Conservation (phyloP, 2,888 invertebrate species). For the Nymphalis urticae region DNA sequence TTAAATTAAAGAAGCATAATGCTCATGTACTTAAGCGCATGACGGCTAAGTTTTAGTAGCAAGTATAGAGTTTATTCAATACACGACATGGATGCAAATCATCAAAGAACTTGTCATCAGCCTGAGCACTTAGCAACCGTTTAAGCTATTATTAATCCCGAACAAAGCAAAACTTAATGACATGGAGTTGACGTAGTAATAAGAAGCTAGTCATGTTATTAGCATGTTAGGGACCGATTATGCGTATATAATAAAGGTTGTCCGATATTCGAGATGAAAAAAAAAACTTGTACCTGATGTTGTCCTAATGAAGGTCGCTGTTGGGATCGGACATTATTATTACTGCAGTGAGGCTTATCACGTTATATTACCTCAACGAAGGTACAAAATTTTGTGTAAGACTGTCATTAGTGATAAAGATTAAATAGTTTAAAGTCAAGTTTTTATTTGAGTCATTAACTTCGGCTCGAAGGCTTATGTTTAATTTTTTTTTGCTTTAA, state of each 20-base stretch:
- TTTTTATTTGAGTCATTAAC: conserved; percentile 28
- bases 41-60: too few relatives aligned
- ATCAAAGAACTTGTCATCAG: conserved; percentile 13
- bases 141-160: conserved; percentile 34
- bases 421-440: conserved; percentile 31
- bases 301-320: conserved; percentile 66
- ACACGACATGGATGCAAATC: background rate
- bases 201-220: conserved; percentile 56
- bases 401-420: conserved; percentile 27
- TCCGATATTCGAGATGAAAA: conserved; percentile 55
- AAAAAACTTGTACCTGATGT: conserved; percentile 69
- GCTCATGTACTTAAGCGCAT: too few relatives aligned
- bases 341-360: conserved; percentile 37
- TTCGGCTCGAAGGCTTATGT: conserved; percentile 4
- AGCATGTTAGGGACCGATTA: conserved; percentile 54
- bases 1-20: too few relatives aligned
- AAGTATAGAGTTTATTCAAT: background rate
- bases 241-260: conserved; percentile 58
- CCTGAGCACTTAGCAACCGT: conserved; percentile 15
- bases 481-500: background rate
- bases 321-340: conserved; percentile 33
- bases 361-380: conserved; percentile 34
- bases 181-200: conserved; percentile 41
- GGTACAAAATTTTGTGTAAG: conserved; percentile 20
- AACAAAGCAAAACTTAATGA: conserved; percentile 35